Percentiles rank a stretch among this genome's conserved stretches.
Conservation (phyloP, 2,113 vertebrate species). For the Kobus ellipsiprymnus region DNA sequence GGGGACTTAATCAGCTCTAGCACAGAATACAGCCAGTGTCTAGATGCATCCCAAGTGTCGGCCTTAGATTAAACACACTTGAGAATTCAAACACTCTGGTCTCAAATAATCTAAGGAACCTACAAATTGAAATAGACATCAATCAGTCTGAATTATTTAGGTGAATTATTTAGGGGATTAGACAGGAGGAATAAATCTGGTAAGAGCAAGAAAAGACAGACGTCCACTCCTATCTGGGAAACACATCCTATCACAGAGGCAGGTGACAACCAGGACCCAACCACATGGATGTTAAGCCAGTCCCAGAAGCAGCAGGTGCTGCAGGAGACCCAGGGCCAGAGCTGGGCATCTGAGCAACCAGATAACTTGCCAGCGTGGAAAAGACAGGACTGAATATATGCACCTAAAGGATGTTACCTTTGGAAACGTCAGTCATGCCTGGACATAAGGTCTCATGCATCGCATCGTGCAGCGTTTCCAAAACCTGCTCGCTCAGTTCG, state of each 20-base stretch:
- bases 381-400: rapidly evolving
- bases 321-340: neutral
- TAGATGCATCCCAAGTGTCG: neutral
- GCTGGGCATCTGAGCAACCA: rapidly evolving
- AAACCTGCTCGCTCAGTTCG: slow-evolving; percentile 91
- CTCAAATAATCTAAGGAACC: neutral
- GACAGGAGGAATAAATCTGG: neutral
- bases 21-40: neutral
- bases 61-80: neutral
- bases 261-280: neutral
- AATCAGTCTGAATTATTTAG: neutral
- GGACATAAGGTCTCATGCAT: slow-evolving; percentile 86
- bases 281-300: rapidly evolving
- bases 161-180: neutral
- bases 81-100: neutral
- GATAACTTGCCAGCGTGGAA: rapidly evolving
- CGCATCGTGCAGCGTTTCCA: slow-evolving; percentile 87
- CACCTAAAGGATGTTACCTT: slow-evolving; percentile 71
- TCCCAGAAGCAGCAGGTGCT: neutral
- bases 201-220: neutral
- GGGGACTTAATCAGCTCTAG: neutral
- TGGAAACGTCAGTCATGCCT: slow-evolving; percentile 61
- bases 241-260: rapidly evolving
- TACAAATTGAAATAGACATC: neutral
- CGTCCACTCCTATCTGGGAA: neutral